Conservation (phyloP, 2,113 vertebrate genomes). For the Sylvia atricapilla region DNA sequence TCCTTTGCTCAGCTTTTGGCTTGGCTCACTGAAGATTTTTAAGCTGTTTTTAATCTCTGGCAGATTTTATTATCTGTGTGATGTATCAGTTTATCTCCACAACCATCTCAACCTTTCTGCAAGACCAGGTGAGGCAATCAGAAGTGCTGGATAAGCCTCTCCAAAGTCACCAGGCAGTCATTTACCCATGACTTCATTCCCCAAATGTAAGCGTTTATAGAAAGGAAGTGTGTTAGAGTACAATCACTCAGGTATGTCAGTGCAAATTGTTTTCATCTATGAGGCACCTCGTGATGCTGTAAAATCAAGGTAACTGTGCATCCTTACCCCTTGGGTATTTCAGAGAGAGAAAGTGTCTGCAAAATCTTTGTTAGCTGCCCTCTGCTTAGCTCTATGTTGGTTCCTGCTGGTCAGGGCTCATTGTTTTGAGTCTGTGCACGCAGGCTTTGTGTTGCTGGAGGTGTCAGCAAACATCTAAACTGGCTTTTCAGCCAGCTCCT, state of each 20-base stretch:
- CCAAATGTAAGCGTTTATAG: background rate
- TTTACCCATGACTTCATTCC: constrained; percentile 2
- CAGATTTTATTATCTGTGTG: background rate
- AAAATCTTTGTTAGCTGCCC: background rate
- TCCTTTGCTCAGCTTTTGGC: background rate
- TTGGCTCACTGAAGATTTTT: background rate
- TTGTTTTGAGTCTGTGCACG: background rate
- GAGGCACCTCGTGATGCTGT: background rate
- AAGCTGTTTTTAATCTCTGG: constrained; percentile 1
- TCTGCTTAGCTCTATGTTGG: background rate
- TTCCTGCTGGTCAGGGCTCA: background rate
- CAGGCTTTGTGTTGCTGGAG: background rate
- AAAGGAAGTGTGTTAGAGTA: background rate
- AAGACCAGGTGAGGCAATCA: background rate
- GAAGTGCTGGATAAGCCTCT: background rate
- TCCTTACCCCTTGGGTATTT: background rate
- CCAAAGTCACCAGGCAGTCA: background rate
- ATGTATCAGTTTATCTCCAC: constrained; percentile 11
- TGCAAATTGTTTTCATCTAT: background rate
- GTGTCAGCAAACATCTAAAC: background rate
- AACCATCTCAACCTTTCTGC: constrained; percentile 15
- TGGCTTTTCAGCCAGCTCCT: background rate
- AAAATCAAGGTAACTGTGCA: background rate
- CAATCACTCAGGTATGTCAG: background rate
- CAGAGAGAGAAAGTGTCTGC: background rate